Percentiles rank a stretch among this genome's conserved stretches.
phyloP scores from a whole-genome alignment of 2,113 vertebrate genomes.

The Colinus virginianus region DNA sequence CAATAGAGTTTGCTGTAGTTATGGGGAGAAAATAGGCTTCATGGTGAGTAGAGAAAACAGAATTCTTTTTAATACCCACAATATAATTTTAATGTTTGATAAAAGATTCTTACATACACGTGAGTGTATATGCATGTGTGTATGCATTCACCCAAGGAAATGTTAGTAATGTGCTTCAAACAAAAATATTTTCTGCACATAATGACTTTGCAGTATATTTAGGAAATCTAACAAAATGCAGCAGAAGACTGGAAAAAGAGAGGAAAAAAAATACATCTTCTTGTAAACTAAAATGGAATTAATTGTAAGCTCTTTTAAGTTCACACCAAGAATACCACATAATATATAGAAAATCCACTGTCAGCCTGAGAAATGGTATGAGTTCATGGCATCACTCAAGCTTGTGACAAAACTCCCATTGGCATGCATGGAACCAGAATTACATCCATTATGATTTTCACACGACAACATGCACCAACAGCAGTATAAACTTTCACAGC shows the following conservation, averaged over 20 bases:
- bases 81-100: neutral
- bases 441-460: neutral
- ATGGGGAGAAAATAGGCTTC: conserved; percentile 20
- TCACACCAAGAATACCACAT: neutral
- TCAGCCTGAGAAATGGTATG: conserved; percentile 2
- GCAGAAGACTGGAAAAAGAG: neutral
- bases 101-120: neutral
- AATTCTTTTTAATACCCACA: neutral
- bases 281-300: neutral
- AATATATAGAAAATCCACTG: neutral
- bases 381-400: neutral
- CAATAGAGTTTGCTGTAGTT: conserved; percentile 20
- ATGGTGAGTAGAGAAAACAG: neutral
- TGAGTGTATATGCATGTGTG: neutral
- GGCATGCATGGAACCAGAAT: neutral
- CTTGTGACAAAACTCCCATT: conserved; percentile 1
- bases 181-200: neutral
- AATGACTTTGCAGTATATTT: neutral
- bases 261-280: neutral
- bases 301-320: neutral
- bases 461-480: neutral
- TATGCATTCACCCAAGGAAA: neutral
- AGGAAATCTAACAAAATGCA: neutral
- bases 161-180: neutral
- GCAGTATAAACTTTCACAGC: neutral